Evolutionary conservation across 37 sponge, comb jelly and placozoan species (phyloP).

Genomic region (Halichondria panicea): DNA sequence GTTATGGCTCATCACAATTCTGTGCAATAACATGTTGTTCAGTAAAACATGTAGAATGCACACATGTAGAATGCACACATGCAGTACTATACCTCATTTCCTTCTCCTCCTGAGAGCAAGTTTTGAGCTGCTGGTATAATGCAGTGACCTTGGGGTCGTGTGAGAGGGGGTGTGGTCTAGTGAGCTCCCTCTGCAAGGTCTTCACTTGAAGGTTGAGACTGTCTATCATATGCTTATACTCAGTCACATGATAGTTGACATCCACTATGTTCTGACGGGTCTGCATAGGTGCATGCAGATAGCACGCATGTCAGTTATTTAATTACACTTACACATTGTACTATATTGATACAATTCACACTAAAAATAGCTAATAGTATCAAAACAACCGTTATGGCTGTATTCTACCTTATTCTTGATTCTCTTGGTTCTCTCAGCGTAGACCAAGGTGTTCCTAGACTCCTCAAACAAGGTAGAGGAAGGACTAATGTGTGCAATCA

Average conservation of each 20-base stretch:
- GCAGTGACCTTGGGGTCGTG: background rate
- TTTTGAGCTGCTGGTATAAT: slow-evolving; percentile 36
- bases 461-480: slow-evolving; percentile 74
- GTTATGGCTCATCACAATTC: too few relatives aligned
- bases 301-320: background rate
- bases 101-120: slow-evolving; percentile 37
- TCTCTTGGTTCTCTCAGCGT: slow-evolving; percentile 81
- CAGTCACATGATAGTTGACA: slow-evolving; percentile 69
- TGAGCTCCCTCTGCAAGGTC: slow-evolving; percentile 35
- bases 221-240: slow-evolving; percentile 75
- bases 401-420: slow-evolving; percentile 89
- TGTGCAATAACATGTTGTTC: too few relatives aligned
- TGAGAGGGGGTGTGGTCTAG: background rate
- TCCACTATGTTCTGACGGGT: slow-evolving; percentile 61
- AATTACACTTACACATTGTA: background rate
- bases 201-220: slow-evolving; percentile 59
- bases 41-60: too few relatives aligned
- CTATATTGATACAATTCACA: background rate
- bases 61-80: too few relatives aligned
- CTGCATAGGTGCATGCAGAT: slow-evolving; percentile 7
- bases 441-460: slow-evolving; percentile 78
- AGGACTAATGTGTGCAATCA: slow-evolving; percentile 92
- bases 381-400: background rate
- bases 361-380: background rate
- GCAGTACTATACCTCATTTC: slow-evolving; percentile 27